These are phyloP conservation scores for Neoscelio sp. DNA, from an alignment of 2,888 invertebrate genomes.

Conservation along the genomic window DNA sequence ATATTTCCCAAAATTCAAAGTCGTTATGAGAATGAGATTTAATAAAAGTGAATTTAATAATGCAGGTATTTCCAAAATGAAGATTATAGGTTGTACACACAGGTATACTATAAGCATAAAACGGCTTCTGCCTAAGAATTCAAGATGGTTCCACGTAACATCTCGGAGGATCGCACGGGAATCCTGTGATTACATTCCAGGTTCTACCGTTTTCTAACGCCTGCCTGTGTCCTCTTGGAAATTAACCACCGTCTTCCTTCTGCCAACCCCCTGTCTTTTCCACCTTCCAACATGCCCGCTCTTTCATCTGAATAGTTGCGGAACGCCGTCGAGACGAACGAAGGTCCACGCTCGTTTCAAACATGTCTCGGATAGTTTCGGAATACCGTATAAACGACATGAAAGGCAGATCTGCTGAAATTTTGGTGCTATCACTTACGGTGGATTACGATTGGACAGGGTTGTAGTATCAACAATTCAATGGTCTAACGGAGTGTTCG, in stretches of 20 bases:
- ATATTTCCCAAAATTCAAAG: too few relatives aligned
- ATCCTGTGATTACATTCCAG: slow-evolving; percentile 83
- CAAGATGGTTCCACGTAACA: slow-evolving; percentile 79
- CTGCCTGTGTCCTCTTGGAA: slow-evolving; percentile 68
- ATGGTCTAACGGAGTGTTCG: neutral
- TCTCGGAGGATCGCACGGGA: slow-evolving; percentile 81
- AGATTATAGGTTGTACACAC: slow-evolving; percentile 30
- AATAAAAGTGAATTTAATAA: too few relatives aligned
- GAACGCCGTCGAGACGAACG: slow-evolving; percentile 65
- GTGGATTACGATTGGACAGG: slow-evolving; percentile 14
- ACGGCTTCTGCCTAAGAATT: slow-evolving; percentile 80
- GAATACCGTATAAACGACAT: slow-evolving; percentile 62
- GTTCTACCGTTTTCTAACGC: slow-evolving; percentile 69
- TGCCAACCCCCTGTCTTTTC: slow-evolving; percentile 68
- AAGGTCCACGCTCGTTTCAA: slow-evolving; percentile 63
- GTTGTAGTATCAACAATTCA: neutral
- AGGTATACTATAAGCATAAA: slow-evolving; percentile 74
- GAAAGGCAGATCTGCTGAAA: slow-evolving; percentile 49
- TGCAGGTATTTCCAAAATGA: slow-evolving; percentile 1
- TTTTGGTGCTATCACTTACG: slow-evolving; percentile 29
- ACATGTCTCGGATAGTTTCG: slow-evolving; percentile 68
- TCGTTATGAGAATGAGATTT: neutral
- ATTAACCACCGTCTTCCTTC: slow-evolving; percentile 68
- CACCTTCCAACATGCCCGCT: slow-evolving; percentile 55
- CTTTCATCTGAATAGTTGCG: slow-evolving; percentile 70